A percentile compares a stretch with the other conserved stretches of the same genome.
Conservation (phyloP, 2,797 vertebrate genomes). For the Pogonophryne albipinna region DNA sequence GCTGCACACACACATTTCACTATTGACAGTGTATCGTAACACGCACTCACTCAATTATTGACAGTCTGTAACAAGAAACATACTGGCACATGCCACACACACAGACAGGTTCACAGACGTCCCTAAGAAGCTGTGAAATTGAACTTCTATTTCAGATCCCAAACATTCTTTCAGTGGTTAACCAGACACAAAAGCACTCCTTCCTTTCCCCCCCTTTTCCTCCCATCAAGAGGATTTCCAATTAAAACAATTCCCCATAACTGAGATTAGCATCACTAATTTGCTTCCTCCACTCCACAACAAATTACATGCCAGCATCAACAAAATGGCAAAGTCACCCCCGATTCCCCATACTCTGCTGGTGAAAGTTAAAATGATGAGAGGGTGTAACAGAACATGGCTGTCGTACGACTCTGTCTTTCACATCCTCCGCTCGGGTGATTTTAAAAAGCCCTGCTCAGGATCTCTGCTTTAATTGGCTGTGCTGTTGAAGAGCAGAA, state of each 20-base stretch:
- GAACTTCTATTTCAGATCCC: conserved; percentile 73
- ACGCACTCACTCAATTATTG: conserved; percentile 34
- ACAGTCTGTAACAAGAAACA: conserved; percentile 45
- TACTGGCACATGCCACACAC: conserved; percentile 25
- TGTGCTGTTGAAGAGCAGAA: conserved; percentile 51
- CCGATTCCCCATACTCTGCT: conserved; percentile 18
- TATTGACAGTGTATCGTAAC: conserved; percentile 36
- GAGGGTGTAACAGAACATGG: conserved; percentile 43
- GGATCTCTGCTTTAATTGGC: conserved; percentile 69
- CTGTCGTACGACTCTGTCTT: conserved; percentile 26
- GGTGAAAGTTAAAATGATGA: conserved; percentile 44
- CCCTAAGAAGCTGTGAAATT: conserved; percentile 83
- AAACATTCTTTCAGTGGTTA: conserved; percentile 72
- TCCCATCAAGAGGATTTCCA: conserved; percentile 61
- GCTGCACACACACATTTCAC: conserved; percentile 48
- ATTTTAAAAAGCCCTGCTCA: conserved; percentile 48
- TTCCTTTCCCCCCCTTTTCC: conserved; percentile 36
- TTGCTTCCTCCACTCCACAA: conserved; percentile 67
- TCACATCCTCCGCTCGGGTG: conserved; percentile 42
- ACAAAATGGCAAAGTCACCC: conserved; percentile 63
- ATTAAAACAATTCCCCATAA: conserved; percentile 78
- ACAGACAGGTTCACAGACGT: conserved; percentile 46
- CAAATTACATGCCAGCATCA: conserved; percentile 64
- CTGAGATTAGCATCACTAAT: conserved; percentile 77
- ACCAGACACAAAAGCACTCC: conserved; percentile 67